phyloP scores from a whole-genome alignment of 2,113 vertebrate genomes.

The Prunella himalayana region DNA sequence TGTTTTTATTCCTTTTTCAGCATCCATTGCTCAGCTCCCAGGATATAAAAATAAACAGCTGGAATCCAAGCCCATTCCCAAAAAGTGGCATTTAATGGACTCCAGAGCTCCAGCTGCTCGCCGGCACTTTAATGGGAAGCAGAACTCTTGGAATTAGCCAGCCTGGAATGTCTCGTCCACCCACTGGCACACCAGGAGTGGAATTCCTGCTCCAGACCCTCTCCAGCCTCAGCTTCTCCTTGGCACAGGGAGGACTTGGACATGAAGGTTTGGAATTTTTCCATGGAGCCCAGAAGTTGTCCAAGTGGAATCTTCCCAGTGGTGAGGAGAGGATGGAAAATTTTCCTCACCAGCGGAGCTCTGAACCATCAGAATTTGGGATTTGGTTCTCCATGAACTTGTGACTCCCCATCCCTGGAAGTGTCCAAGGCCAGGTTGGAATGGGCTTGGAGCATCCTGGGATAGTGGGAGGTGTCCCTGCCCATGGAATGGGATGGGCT shows the following conservation, averaged over 20 bases:
- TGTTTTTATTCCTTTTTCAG: background rate
- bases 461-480: background rate
- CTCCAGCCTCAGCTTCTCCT: background rate
- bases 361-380: fast-evolving
- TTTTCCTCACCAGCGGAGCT: fast-evolving
- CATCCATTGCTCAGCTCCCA: background rate
- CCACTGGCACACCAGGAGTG: background rate
- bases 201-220: background rate
- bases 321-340: background rate
- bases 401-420: background rate
- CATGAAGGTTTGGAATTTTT: background rate
- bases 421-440: background rate
- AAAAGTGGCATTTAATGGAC: background rate
- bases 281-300: fast-evolving
- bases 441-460: background rate
- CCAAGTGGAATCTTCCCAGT: background rate
- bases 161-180: background rate
- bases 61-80: background rate
- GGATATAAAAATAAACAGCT: background rate
- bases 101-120: background rate
- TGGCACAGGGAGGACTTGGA: background rate
- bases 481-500: background rate
- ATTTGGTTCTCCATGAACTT: background rate
- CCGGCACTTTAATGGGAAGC: background rate
- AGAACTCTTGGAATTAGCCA: background rate